Base-by-base conservation (phyloP, 2,888 invertebrate genomes). In the Diploptera punctata region DNA sequence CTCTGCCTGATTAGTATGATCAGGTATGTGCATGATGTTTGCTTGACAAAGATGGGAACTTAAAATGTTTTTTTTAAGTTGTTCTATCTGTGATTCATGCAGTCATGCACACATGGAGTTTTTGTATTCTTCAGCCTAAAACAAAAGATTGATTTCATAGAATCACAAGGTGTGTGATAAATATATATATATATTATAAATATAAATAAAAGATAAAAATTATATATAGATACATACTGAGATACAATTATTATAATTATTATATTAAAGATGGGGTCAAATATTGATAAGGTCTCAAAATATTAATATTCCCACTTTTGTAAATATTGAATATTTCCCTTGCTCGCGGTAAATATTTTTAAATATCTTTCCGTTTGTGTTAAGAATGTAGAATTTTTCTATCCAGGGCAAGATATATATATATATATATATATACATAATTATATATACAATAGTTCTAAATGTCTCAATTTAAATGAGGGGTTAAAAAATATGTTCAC, bases 101-200 rank as follows among this genome's bases (percentile, higher is more conserved):
- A 73, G 43, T 52, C 24, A 31, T 61, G 60, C 33, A 49, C 43
- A 71, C 10, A 69, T 24, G 69, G 65, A 47, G 38, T 69, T 69
- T 65, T 68, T 71, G 26, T 70, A 72, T 68, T 68, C 65, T 67
- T 68, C 47, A 65, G 70, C 68, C 71, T 67, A 73, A 70, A 67
- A 71, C 68, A 68, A 71, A 71, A 33, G 31, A 47, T 47, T 62
- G 67, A 73, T 73, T 73, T 69, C 68, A 75, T 74, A 75, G 72
- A 73, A 74, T 74, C 75, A 75, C 73, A 74, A 71, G 72, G 73
- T 67, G 74, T 74, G 74, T 73, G 72, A 74, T 74, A 73, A n/a
- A n/a, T 57, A 70, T 70, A 74, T 71, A 72, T 72, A 73, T 74
- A 74, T 71, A 72, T 71, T 68, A 74, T 74, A 72, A 70, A 73